Conservation (phyloP, 1,140 invertebrate species). For the Panagrolaimus sp. region DNA sequence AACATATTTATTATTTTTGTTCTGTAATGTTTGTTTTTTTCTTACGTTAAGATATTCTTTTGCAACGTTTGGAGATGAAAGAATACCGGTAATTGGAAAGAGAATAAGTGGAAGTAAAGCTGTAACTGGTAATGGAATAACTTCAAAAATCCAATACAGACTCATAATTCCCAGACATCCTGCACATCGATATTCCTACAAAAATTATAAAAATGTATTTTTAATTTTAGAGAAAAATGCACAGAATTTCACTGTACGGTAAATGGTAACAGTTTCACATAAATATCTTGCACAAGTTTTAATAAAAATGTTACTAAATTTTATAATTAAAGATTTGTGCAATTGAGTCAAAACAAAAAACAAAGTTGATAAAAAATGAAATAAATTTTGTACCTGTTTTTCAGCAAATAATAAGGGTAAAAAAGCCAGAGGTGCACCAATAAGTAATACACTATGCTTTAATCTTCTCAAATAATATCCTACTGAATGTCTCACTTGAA, state of each 20-base stretch:
- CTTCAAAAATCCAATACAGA: constrained; percentile 61
- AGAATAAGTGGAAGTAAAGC: constrained; percentile 61
- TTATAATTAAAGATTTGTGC: too few species aligned
- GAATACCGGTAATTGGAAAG: constrained; percentile 44
- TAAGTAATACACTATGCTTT: background rate
- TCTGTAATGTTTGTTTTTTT: background rate
- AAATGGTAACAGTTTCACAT: too few species aligned
- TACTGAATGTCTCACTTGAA: background rate
- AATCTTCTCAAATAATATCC: background rate
- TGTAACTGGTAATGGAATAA: constrained; percentile 61
- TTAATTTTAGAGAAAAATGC: too few species aligned
- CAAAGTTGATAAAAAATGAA: too few species aligned
- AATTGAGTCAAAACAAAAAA: too few species aligned
- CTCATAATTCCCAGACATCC: constrained; percentile 59
- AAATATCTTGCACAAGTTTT: too few species aligned
- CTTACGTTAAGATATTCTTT: constrained; percentile 36
- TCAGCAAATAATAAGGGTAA: background rate
- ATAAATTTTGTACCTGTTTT: background rate
- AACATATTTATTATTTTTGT: background rate
- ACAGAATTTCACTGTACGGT: too few species aligned
- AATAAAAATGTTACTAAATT: too few species aligned
- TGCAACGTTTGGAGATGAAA: constrained; percentile 29
- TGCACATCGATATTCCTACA: constrained; percentile 47
- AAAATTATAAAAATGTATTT: background rate
- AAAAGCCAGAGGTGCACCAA: background rate